Base-by-base conservation (phyloP, 1,140 invertebrate genomes). In the Melanaphis sacchari region DNA sequence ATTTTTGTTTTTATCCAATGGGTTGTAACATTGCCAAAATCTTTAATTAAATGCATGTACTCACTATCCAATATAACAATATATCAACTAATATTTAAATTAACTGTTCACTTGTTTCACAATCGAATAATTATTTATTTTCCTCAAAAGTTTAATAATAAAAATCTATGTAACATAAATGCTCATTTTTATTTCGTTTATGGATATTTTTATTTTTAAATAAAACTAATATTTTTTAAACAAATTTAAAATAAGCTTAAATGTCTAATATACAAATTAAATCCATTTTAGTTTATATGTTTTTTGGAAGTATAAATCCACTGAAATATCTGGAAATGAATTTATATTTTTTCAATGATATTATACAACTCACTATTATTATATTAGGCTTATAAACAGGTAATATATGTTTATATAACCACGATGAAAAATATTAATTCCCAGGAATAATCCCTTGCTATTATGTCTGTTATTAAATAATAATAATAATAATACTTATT, bases 21-120 rank as follows among this genome's bases (percentile, higher is more conserved):
- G 26, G 6, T 87, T 87, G 84, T 11, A 41, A 41, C 84, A 43
- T 87, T 87, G 84, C 41, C 84, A 87, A 43, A 87, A 46, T 41
- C 22, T 46, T 87, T 87, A 87, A 87, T 87, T 87, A n/a, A 87
- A 87, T 66, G 18, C 26, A 11, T 76, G n/a, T n/a, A n/a, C 31
- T 76, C 40, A 15, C 41, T 41, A 1, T 15, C 41, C 26, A 18
- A 43, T 43, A 87, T 31, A 66, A 66, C 59, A 66, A 66, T 66
- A n/a, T 46, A 87, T 87, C 46, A 7, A 46, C 84, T 87, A 22
- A 85, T 0, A 43, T 43, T 31, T 41, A 87, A 41, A 87, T 87
- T 31, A 41, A 87, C 46, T 87, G 46, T 87, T 46, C 84, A 43
- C 40, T 43, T 1, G 84, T 41, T 87, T 11, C 84, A 43, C 6